A percentile compares a stretch with the other conserved stretches of the same genome.
These are phyloP conservation scores for Festucalex cinctus DNA, from an alignment of 2,113 vertebrate species.

Conservation along the genomic window DNA sequence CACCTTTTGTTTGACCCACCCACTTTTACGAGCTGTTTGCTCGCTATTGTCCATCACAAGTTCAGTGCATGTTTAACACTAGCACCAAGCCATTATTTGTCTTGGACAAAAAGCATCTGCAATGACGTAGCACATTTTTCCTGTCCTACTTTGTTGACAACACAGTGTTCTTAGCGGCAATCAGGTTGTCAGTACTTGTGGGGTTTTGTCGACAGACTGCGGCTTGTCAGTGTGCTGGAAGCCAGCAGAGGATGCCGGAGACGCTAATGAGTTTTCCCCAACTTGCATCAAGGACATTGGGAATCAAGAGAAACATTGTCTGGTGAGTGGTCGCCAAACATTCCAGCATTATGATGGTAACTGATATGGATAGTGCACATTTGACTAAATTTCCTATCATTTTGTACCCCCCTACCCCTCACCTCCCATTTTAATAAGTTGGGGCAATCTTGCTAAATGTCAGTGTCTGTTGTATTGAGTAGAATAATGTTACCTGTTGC, in stretches of 20 bases:
- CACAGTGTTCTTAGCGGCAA: not conserved
- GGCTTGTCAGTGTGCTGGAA: conserved; percentile 55
- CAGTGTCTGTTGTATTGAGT: no score
- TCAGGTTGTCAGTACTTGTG: not conserved
- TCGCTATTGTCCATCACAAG: not conserved
- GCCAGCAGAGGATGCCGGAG: not conserved
- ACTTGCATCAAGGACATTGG: conserved; percentile 22
- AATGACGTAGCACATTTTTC: not conserved
- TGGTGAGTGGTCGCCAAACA: conserved; percentile 24
- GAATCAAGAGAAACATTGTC: conserved; percentile 18
- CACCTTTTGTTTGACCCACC: not conserved
- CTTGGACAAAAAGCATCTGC: not conserved
- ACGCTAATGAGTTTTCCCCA: conserved; percentile 25
- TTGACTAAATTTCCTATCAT: not conserved
- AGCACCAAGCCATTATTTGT: not conserved
- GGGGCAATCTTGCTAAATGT: no score
- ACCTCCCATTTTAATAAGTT: no score
- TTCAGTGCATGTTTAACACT: not conserved
- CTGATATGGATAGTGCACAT: not conserved
- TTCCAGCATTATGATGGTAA: not conserved
- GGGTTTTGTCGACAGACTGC: conserved; percentile 43
- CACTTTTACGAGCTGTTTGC: not conserved
- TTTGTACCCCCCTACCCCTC: no score
- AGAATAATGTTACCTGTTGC: no score
- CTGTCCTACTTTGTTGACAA: not conserved